A percentile compares a stretch with the other conserved stretches of the same genome.
Evolutionary conservation across 2,888 invertebrate genomes (phyloP).

Genomic region (Caenorhabditis sp.): DNA sequence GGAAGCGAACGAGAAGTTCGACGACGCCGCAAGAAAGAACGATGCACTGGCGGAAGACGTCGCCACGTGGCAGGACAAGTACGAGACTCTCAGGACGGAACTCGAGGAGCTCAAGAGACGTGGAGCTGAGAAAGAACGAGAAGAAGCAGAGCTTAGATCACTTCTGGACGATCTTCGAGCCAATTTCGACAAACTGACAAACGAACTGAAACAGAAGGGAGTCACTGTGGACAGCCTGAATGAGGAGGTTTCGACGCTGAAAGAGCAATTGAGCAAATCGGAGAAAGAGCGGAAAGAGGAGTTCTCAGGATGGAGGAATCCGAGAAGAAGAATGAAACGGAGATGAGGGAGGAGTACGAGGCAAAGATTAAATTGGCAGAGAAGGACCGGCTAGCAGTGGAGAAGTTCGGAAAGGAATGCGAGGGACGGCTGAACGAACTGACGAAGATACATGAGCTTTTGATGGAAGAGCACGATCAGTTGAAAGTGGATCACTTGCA

Average conservation of each 20-base stretch:
- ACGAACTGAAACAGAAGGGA: slow-evolving; percentile 57
- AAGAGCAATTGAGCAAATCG: slow-evolving; percentile 38
- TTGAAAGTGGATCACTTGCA: slow-evolving; percentile 50
- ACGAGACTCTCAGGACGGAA: slow-evolving; percentile 22
- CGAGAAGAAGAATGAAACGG: slow-evolving; percentile 52
- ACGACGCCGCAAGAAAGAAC: slow-evolving; percentile 39
- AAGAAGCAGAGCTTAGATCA: slow-evolving; percentile 37
- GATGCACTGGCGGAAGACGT: slow-evolving; percentile 21
- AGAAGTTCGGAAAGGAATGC: slow-evolving; percentile 32
- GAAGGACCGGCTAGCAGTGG: slow-evolving; percentile 34
- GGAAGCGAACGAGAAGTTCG: slow-evolving; percentile 32
- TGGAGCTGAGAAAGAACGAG: slow-evolving; percentile 21
- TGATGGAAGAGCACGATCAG: slow-evolving; percentile 59
- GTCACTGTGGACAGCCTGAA: slow-evolving; percentile 56
- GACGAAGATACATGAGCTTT: slow-evolving; percentile 57
- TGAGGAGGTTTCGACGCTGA: slow-evolving; percentile 46
- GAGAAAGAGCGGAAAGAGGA: slow-evolving; percentile 55
- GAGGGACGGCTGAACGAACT: slow-evolving; percentile 58
- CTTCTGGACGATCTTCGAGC: slow-evolving; percentile 58
- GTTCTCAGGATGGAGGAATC: slow-evolving; percentile 28
- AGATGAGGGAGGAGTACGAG: slow-evolving; percentile 51
- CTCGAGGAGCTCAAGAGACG: slow-evolving; percentile 24
- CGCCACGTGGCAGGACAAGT: slow-evolving; percentile 26
- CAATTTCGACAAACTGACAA: slow-evolving; percentile 61
- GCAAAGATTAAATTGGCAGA: slow-evolving; percentile 23